Conservation (phyloP, 2,113 vertebrate genomes). For the Bubo scandiacus region DNA sequence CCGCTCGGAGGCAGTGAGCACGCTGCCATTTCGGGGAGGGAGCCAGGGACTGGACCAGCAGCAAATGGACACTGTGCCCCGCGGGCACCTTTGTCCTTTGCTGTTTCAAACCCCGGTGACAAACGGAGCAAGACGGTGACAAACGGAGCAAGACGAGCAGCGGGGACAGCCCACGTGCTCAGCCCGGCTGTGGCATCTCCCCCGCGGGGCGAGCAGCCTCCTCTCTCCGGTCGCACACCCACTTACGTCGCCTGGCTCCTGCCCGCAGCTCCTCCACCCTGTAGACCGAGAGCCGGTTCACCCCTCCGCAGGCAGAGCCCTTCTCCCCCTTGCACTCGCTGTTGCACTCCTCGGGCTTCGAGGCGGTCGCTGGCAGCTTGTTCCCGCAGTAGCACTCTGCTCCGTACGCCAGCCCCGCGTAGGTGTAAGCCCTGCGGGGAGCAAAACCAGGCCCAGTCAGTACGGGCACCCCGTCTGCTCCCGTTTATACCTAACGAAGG, state of each 20-base stretch:
- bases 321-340: slow-evolving; percentile 87
- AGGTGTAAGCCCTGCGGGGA: slow-evolving; percentile 82
- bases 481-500: fast-evolving
- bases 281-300: slow-evolving; percentile 89
- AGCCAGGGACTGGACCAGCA: neutral
- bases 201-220: neutral
- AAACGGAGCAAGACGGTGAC: fast-evolving
- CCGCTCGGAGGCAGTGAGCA: fast-evolving
- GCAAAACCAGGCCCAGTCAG: fast-evolving
- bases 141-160: fast-evolving
- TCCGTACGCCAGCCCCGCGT: slow-evolving; percentile 88
- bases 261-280: slow-evolving; percentile 77
- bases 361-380: slow-evolving; percentile 64
- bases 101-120: neutral
- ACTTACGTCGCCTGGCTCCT: slow-evolving; percentile 82
- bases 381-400: slow-evolving; percentile 96
- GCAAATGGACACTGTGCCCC: neutral
- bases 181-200: fast-evolving
- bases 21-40: fast-evolving
- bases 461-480: fast-evolving
- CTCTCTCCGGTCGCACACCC: fast-evolving
- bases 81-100: neutral
- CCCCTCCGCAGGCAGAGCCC: slow-evolving; percentile 84
- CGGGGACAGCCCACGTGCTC: fast-evolving
- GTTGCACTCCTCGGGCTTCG: slow-evolving; percentile 84